Percentiles rank a stretch among this genome's conserved stretches.
Evolutionary conservation across 2,797 vertebrate species (phyloP).

Genomic region (Neopelma chrysocephalum): DNA sequence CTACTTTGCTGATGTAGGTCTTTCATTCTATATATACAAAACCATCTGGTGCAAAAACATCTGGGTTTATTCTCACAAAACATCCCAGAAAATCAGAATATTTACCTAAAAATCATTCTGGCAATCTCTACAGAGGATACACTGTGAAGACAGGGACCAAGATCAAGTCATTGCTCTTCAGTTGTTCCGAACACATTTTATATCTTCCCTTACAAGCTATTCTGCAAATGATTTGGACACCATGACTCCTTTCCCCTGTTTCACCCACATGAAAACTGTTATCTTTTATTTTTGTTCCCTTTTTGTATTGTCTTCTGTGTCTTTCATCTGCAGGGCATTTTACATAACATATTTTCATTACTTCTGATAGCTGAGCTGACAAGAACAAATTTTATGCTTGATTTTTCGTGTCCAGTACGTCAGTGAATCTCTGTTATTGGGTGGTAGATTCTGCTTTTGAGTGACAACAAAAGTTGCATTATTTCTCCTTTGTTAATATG

Average conservation of each 20-base stretch:
- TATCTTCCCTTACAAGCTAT: not conserved
- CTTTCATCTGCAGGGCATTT: not conserved
- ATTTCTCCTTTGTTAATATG: not conserved
- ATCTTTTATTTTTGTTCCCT: not conserved
- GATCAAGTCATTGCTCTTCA: not conserved
- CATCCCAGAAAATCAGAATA: not conserved
- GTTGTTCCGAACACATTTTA: not conserved
- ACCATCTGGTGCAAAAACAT: not conserved
- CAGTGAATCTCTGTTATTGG: not conserved
- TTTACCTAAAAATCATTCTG: not conserved
- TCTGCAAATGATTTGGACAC: not conserved
- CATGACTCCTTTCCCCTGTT: not conserved
- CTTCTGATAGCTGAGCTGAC: not conserved
- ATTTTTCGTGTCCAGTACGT: not conserved
- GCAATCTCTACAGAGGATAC: not conserved
- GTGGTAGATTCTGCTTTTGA: not conserved
- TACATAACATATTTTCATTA: not conserved
- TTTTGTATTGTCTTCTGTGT: not conserved
- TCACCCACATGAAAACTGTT: not conserved
- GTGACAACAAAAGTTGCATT: not conserved
- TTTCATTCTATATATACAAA: not conserved
- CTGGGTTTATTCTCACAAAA: not conserved
- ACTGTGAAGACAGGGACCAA: not conserved
- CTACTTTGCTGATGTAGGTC: not conserved
- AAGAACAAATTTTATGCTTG: not conserved